Percentiles rank a stretch among this genome's conserved stretches.
Evolutionary conservation across 37 sponge, comb jelly and placozoan genomes (phyloP).

Genomic region (Spongilla lacustris): DNA sequence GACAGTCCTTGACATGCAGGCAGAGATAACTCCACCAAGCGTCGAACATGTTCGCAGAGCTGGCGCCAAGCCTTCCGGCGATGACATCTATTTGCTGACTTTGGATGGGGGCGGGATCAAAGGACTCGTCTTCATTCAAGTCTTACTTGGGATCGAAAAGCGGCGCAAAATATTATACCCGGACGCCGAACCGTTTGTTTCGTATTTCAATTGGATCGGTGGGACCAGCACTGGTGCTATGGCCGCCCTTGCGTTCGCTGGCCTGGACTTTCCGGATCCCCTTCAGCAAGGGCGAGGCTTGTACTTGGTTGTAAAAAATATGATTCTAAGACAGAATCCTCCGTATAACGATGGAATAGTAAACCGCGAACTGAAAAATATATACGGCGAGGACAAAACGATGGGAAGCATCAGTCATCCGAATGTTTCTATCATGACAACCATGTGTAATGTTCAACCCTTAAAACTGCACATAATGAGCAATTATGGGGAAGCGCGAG

Average conservation of each 20-base stretch:
- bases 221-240: conserved; percentile 69
- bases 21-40: background rate
- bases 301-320: conserved; percentile 41
- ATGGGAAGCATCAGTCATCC: conserved; percentile 26
- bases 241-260: conserved; percentile 22
- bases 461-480: conserved; percentile 58
- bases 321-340: background rate
- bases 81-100: conserved; percentile 27
- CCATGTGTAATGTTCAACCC: conserved; percentile 41
- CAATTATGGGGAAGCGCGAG: conserved; percentile 49
- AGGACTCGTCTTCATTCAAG: conserved; percentile 34
- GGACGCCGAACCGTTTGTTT: background rate
- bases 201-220: conserved; percentile 55
- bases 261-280: background rate
- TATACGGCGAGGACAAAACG: conserved; percentile 24
- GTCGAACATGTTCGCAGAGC: background rate
- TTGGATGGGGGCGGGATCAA: conserved; percentile 69
- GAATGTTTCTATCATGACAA: conserved; percentile 46
- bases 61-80: background rate
- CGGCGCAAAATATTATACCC: conserved; percentile 16
- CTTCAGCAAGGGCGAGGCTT: conserved; percentile 16
- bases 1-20: background rate
- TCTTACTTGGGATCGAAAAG: conserved; percentile 25
- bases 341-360: conserved; percentile 1
- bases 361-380: conserved; percentile 5